A percentile compares a stretch with the other conserved stretches of the same genome.
These are phyloP conservation scores for Mesaphorura yosii DNA, from an alignment of 1,140 invertebrate genomes.

Conservation along the genomic window DNA sequence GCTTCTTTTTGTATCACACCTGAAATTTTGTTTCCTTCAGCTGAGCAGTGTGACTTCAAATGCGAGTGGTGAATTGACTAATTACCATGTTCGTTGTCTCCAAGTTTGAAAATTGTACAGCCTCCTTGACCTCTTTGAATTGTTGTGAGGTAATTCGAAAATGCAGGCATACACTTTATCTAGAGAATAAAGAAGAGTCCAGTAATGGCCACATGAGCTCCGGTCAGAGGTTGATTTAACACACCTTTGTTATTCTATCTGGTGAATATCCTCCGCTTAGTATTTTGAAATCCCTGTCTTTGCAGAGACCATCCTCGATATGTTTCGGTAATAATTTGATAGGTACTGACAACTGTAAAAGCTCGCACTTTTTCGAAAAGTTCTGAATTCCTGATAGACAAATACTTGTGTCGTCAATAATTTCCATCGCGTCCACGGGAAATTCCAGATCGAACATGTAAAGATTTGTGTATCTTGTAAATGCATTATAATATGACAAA, in stretches of 20 bases:
- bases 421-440: constrained; percentile 22
- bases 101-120: constrained; percentile 22
- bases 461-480: constrained; percentile 25
- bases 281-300: constrained; percentile 32
- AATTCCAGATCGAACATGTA: constrained; percentile 33
- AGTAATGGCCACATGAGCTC: not conserved
- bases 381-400: constrained; percentile 25
- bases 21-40: too few relatives aligned
- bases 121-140: constrained; percentile 15
- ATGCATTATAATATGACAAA: not conserved
- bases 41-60: too few relatives aligned
- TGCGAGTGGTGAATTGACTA: not conserved
- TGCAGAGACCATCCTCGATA: constrained; percentile 31
- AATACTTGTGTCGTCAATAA: constrained; percentile 25
- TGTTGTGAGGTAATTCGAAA: constrained; percentile 10
- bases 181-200: not conserved
- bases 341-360: constrained; percentile 29
- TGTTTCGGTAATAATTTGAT: constrained; percentile 29
- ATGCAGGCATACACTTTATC: not conserved
- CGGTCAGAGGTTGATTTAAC: not conserved
- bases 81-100: constrained; percentile 26
- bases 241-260: constrained; percentile 22
- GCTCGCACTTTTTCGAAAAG: constrained; percentile 29
- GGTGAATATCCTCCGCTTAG: constrained; percentile 29
- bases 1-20: too few relatives aligned